Evolutionary conservation across 2,113 vertebrate species (phyloP), one percentile per base, ranked within the genome.

Genomic region (Pseudopipra pipra): DNA sequence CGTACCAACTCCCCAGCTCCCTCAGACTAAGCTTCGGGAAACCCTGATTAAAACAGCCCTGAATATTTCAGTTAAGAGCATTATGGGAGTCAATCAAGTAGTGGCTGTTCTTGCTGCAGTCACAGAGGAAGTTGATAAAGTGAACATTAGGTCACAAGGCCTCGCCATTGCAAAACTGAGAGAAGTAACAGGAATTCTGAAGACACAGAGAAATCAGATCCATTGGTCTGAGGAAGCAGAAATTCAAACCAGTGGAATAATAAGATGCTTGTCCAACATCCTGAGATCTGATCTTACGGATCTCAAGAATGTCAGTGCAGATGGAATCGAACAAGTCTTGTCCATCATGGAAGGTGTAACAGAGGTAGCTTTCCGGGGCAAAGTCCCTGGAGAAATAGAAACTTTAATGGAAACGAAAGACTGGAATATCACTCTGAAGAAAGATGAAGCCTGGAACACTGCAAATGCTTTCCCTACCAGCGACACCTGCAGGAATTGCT

Each of bases 341-440:
- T 94, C 79, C 8, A 51, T 94, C 6, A 19, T 96, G 22, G 95
- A 97, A 58, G 77, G 89, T 11, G 47, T 98, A n/a, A 90, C 80
- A 1, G 97, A 97, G 8, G 47, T 96, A 5, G 22, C 98, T 14
- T 59, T 94, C 85, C 66, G 63, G 18, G 92, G 92, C 13, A 98
- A 97, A 95, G 96, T 98, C 15, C 98, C 98, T 1, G 97, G 92
- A 46, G 94, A 97, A 22, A 51, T 35, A 63, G 95, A 93, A 68
- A 98, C 97, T 6, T 8, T 68, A 1, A 59, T 98, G 63, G 79
- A 66, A 70, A 81, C 93, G n/a, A n/a, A 90, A 17, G 74, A 35
- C 18, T 96, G 98, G 66, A 98, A 95, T 15, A 92, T 98, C 65
- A 96, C 93, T 10, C 8, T 98, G 74, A 94, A 33, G n/a, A 98